Percentiles rank a stretch among this genome's conserved stretches.
Evolutionary conservation across 2,888 invertebrate genomes (phyloP).

Genomic region (Deilephila elpenor): DNA sequence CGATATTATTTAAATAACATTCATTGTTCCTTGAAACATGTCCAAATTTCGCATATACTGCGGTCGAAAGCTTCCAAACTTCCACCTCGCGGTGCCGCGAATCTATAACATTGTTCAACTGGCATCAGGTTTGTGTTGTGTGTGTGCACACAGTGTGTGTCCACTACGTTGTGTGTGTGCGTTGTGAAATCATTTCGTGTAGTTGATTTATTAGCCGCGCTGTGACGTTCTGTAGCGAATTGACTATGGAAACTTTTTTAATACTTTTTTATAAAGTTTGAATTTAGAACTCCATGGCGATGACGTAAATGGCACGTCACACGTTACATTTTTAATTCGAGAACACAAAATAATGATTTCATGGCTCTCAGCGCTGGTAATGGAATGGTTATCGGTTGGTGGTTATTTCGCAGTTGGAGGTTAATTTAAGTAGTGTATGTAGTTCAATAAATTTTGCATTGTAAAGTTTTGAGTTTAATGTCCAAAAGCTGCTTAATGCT

Average conservation of each 20-base stretch:
- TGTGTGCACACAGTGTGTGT: constrained; percentile 22
- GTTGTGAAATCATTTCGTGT: constrained; percentile 34
- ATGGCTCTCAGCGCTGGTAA: neutral
- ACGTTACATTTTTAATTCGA: neutral
- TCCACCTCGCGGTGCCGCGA: constrained; percentile 65
- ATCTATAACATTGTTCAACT: constrained; percentile 77
- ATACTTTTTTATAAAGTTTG: neutral
- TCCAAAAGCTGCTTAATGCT: too few relatives aligned
- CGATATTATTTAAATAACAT: too few relatives aligned
- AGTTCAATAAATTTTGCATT: too few relatives aligned
- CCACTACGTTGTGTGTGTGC: constrained; percentile 23
- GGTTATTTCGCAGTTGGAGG: neutral
- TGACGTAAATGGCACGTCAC: constrained; percentile 17
- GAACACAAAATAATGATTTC: neutral
- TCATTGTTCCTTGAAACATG: constrained; percentile 40
- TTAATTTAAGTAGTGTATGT: neutral
- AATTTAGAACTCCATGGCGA: neutral
- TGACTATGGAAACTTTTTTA: constrained; percentile 8
- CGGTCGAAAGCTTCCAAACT: constrained; percentile 50
- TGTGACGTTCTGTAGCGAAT: constrained; percentile 27
- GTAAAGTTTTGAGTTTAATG: too few relatives aligned
- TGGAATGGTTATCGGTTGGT: neutral
- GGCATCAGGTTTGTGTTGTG: constrained; percentile 72
- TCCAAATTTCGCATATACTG: constrained; percentile 55
- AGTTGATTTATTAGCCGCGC: constrained; percentile 35